Evolutionary conservation across 2,113 vertebrate species (phyloP), one percentile per base, ranked within the genome.

Genomic region (Hippocampus mohnikei): DNA sequence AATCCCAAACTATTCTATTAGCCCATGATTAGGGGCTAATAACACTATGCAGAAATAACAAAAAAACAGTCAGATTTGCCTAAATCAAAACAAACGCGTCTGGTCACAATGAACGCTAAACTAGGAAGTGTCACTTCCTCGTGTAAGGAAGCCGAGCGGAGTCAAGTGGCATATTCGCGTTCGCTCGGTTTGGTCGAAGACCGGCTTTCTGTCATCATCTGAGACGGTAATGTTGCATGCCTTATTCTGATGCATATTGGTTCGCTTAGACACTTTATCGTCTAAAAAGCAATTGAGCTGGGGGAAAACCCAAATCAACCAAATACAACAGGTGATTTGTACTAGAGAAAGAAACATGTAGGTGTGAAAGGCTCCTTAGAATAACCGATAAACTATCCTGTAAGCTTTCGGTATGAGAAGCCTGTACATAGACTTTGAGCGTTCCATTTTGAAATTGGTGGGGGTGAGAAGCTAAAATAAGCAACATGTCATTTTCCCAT

Each of bases 401-500:
- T 25, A 23, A 25, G 12, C 37, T 37, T 11, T 5, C 55, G 18
- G 5, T 5, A 53, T 40, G 37, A 58, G 56, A 68, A 81, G 23
- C 2, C 67, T 10, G 41, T 21, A 20, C 10, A 70, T 53, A 48
- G 0, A 73, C 73, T 62, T 75, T 13, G 5, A 60, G 64, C 23
- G 70, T 9, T 75, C 23, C 66, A 70, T 75, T 53, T 67, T 74
- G 68, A 61, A 70, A 52, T 27, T 55, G 69, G 48, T 73, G 72
- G 37, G 55, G 64, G 48, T 20, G 60, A 27, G 48, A 40, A 18
- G 46, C 75, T 82, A 75, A 80, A 86, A 82, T 72, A 74, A 75
- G 69, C 77, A 78, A 41, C 58, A 70, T 58, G 81, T 71, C 55
- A 58, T 58, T 83, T 90, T 91, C 88, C 84, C 85, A 89, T 46